Evolutionary conservation across 2,888 invertebrate genomes (phyloP), one percentile per base, ranked within the genome.

Genomic region (Zygaena filipendulae): DNA sequence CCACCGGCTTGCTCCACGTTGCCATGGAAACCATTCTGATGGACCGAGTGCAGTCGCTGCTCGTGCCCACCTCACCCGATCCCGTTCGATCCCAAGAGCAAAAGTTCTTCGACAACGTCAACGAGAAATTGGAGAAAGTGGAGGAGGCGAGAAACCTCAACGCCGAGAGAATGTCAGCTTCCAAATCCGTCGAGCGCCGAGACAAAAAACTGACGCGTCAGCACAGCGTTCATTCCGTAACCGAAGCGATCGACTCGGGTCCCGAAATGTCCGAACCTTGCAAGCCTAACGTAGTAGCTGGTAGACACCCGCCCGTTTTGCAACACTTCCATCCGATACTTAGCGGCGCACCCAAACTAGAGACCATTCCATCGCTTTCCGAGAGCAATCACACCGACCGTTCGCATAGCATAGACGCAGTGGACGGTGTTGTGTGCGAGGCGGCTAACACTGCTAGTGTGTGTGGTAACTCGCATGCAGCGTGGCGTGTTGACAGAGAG

Each of bases 11-110:
- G 24, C 46, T 83, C 23, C 77, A 79, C 28, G 81, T 81, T 11
- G 84, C 83, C 11, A 77, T 83, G 64, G 79, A 81, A 47, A 82
- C 82, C 21, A 83, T 84, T 32, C 59, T 83, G 6, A 69, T 82
- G 36, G 83, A 84, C 38, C 81, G 71, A 56, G 79, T 83, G 1
- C 80, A 75, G 26, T 60, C 64, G 20, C 39, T 77, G 21, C 54
- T 79, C 28, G 45, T 75, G 37, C 71, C 75, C 2, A 54, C 75
- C 12, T 63, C 70, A 13, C 72, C 77, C 9, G 64, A 66, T 31
- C 50, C 52, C 1, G 29, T 40, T 6, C 47, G 52, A 32, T 40
- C 43, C 23, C 45, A 52, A 25, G 59, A 62, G 12, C 52, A 55
- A 34, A 60, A 69, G 38, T 77, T 79, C 44, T 75, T 77, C 41